Base-by-base conservation (phyloP, 2,888 invertebrate species). In the Mythimna lalbum region DNA sequence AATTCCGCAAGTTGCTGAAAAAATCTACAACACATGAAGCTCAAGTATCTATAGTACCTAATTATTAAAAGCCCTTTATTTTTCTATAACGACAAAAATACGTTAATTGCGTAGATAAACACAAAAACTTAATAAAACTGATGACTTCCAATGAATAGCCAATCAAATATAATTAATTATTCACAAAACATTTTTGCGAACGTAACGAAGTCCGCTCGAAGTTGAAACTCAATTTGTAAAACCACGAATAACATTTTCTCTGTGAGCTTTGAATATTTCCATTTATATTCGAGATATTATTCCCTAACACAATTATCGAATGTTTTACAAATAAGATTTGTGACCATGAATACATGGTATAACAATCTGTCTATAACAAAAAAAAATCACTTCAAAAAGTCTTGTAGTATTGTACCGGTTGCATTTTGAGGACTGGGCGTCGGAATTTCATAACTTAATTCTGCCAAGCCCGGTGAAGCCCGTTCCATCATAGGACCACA, bases 131-230 rank as follows among this genome's bases (percentile, higher is more conserved):
- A 73, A 75, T 56, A 71, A 73, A 67, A 60, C 56, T 66, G 53
- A 73, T 69, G 69, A 70, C 74, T 43, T 63, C 52, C 76, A 81
- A 83, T 85, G 87, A 90, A 88, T 87, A 81, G 81, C 86, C 85
- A 89, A 89, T 88, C 87, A 87, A 86, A 84, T 87, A 75, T 87
- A 75, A 61, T 74, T 65, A 55, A 49, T 49, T 87, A 88, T 87
- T 86, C 84, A 83, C 84, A 82, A 88, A 88, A 84, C 80, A 87
- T 85, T 86, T 84, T 85, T 68, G 69, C 57, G 36, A 83, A 81
- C 81, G 74, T 64, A 62, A 70, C 62, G 63, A 76, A 73, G 72
- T 69, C 61, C 47, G 64, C 53, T 56, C 65, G 52, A 76, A 76
- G 65, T 76, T 67, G 50, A 80, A 87, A 87, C 83, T 87, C 81